These are phyloP conservation scores for Enteromius trimaculatus DNA, from an alignment of 2,797 vertebrate species.

Conservation along the genomic window DNA sequence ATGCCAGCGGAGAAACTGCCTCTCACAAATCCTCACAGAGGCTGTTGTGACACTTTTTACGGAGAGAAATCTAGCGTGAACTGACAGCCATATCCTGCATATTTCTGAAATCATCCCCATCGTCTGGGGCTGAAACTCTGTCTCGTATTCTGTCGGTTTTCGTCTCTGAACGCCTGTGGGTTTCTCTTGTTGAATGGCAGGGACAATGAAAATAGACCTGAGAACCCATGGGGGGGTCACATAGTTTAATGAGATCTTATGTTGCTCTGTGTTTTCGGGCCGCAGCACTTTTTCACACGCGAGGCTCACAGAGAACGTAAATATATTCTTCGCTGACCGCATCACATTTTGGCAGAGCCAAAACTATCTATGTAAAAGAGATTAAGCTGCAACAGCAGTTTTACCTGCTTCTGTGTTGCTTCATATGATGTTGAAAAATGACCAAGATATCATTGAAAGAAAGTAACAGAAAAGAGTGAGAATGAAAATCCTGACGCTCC, in stretches of 20 bases:
- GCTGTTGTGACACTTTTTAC: conserved; percentile 40
- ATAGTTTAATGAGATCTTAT: conserved; percentile 43
- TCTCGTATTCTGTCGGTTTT: conserved; percentile 4
- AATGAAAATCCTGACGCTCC: neutral
- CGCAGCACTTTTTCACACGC: conserved; percentile 35
- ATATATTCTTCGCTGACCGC: conserved; percentile 42
- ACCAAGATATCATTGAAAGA: conserved; percentile 25
- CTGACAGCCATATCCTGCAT: conserved; percentile 47
- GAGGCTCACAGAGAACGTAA: conserved; percentile 31
- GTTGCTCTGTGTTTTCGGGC: conserved; percentile 37
- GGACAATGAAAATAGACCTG: conserved; percentile 20
- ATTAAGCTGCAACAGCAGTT: conserved; percentile 19
- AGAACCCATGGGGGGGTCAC: conserved; percentile 30
- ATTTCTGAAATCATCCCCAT: conserved; percentile 37
- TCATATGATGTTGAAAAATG: conserved; percentile 23
- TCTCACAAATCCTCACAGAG: conserved; percentile 32
- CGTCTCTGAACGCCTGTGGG: neutral
- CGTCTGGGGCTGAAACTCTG: neutral
- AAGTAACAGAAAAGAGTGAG: neutral
- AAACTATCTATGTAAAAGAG: conserved; percentile 28
- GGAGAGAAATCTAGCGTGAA: conserved; percentile 23
- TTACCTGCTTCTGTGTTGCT: conserved; percentile 11
- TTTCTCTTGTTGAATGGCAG: conserved; percentile 7
- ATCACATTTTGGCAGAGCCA: conserved; percentile 23
- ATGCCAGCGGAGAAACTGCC: conserved; percentile 16